Evolutionary conservation across 2,797 vertebrate genomes (phyloP).

Genomic region (Clarias platycephalus): DNA sequence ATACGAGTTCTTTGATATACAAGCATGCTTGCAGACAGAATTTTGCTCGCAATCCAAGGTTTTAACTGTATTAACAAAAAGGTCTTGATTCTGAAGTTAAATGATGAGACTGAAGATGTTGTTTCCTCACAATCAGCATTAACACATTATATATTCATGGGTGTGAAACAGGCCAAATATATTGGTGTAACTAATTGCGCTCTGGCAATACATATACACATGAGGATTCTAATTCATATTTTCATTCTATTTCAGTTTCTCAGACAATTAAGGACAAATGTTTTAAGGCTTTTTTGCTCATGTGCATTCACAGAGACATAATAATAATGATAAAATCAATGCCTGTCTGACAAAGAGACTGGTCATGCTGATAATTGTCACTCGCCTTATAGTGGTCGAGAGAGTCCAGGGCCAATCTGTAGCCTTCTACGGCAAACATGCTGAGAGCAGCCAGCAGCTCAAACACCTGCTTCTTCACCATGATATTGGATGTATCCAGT

Average conservation of each 20-base stretch:
- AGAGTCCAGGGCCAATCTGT: conserved; percentile 86
- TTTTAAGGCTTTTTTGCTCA: neutral
- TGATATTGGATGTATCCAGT: conserved; percentile 93
- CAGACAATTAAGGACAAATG: neutral
- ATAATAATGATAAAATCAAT: neutral
- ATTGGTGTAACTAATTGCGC: neutral
- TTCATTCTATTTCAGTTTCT: neutral
- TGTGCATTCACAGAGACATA: neutral
- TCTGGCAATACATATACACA: neutral
- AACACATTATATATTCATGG: neutral
- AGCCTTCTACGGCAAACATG: conserved; percentile 89
- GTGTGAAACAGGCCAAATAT: neutral
- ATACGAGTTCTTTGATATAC: too few species aligned
- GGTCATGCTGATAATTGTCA: conserved; percentile 5
- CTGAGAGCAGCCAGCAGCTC: conserved; percentile 94
- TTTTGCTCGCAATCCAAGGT: too few species aligned
- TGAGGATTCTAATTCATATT: neutral
- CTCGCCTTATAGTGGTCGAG: conserved; percentile 96
- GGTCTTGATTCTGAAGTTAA: too few species aligned
- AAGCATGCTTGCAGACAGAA: too few species aligned
- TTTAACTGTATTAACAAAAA: too few species aligned
- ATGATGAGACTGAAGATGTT: neutral
- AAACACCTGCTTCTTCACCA: conserved; percentile 99
- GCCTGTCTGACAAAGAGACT: neutral
- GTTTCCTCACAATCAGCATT: neutral